These are phyloP conservation scores for Deroplatys truncata DNA, from an alignment of 2,888 invertebrate species.

Conservation along the genomic window DNA sequence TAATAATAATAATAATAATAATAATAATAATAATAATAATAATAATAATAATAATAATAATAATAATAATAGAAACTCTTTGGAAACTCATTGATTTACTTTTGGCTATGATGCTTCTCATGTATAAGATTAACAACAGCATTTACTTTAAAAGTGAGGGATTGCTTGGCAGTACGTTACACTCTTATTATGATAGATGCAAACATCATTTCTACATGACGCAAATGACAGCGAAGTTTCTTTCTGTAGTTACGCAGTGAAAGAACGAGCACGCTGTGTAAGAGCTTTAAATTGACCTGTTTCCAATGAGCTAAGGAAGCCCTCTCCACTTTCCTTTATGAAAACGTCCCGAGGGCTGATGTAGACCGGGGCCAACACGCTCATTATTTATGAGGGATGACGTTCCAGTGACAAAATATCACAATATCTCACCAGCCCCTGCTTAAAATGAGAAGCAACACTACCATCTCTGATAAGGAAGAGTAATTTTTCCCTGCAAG, in stretches of 20 bases:
- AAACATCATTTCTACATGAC: background rate
- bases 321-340: background rate
- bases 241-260: background rate
- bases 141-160: too few species aligned
- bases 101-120: too few species aligned
- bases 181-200: too few species aligned
- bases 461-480: background rate
- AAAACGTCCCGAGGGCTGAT: background rate
- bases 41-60: too few species aligned
- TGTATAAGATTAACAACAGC: too few species aligned
- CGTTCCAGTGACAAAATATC: background rate
- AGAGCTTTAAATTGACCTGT: background rate
- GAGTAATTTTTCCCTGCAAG: background rate
- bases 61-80: too few species aligned
- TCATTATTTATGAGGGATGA: background rate
- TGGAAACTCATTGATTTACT: too few species aligned
- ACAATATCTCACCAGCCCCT: background rate
- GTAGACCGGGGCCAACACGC: background rate
- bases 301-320: background rate
- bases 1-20: too few species aligned
- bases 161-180: too few species aligned
- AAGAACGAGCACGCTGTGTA: background rate
- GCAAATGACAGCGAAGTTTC: background rate
- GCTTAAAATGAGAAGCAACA: background rate
- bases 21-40: too few species aligned